Conservation (phyloP, 2,888 invertebrate species). For the Therioaphis trifolii region DNA sequence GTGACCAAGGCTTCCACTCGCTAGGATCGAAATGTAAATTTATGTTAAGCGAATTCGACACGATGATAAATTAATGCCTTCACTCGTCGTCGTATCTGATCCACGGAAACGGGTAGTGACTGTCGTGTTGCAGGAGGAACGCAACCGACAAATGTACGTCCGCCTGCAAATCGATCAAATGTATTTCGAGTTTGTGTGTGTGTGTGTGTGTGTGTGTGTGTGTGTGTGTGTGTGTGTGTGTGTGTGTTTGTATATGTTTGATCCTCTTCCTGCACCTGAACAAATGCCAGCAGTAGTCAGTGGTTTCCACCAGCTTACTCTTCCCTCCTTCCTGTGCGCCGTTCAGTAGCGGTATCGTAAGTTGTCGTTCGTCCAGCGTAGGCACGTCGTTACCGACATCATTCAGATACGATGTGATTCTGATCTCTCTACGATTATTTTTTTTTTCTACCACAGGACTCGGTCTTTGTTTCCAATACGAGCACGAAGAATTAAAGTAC, state of each 20-base stretch:
- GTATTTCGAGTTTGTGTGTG: neutral
- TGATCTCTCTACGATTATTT: too few species aligned
- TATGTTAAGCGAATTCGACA: slow-evolving; percentile 46
- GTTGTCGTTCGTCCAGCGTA: too few species aligned
- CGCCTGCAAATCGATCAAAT: slow-evolving; percentile 19
- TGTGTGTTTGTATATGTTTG: neutral
- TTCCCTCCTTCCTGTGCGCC: too few species aligned
- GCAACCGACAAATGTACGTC: neutral
- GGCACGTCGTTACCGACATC: too few species aligned
- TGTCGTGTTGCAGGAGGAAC: neutral
- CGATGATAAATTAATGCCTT: slow-evolving; percentile 38
- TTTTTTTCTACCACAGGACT: too few species aligned
- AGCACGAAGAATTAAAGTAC: too few species aligned
- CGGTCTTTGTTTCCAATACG: too few species aligned
- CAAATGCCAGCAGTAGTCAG: too few species aligned
- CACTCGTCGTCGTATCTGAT: slow-evolving; percentile 18
- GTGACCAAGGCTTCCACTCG: neutral
- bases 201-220: neutral
- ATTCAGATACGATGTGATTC: too few species aligned
- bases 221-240: neutral
- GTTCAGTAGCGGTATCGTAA: too few species aligned
- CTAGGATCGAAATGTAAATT: slow-evolving; percentile 36
- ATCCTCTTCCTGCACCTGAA: too few species aligned
- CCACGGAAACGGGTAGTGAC: neutral
- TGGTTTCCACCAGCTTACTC: too few species aligned